Evolutionary conservation across 2,888 invertebrate genomes (phyloP).

Genomic region (Macrophya alboannulata): DNA sequence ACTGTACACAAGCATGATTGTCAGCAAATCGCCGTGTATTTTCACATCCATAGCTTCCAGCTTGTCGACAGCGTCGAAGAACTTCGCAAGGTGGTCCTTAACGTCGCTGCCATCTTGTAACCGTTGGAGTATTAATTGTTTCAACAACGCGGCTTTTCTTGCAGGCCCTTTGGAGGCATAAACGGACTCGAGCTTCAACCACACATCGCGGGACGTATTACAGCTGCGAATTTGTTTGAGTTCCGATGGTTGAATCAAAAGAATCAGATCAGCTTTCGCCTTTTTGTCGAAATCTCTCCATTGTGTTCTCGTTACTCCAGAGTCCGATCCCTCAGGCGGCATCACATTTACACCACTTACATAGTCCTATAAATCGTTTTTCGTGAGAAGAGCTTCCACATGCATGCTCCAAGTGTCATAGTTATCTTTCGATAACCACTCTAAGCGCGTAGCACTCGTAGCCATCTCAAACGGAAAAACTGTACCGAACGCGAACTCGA

Average conservation of each 20-base stretch:
- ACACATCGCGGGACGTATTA: slow-evolving; percentile 48
- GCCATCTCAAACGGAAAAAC: too few species aligned
- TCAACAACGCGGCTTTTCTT: slow-evolving; percentile 55
- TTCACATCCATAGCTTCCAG: slow-evolving; percentile 51
- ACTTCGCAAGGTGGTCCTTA: slow-evolving; percentile 52
- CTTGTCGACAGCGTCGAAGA: too few species aligned
- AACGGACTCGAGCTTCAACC: slow-evolving; percentile 47
- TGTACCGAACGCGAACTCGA: too few species aligned
- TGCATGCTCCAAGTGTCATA: too few species aligned
- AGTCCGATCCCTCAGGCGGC: slow-evolving; percentile 5
- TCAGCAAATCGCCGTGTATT: slow-evolving; percentile 39
- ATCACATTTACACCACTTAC: not conserved
- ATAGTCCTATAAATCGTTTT: too few species aligned
- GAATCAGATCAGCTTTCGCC: slow-evolving; percentile 28
- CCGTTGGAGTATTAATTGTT: slow-evolving; percentile 53
- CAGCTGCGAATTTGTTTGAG: slow-evolving; percentile 10
- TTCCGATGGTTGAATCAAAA: slow-evolving; percentile 15
- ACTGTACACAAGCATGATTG: slow-evolving; percentile 37
- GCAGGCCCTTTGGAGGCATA: slow-evolving; percentile 55
- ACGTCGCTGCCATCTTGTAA: slow-evolving; percentile 46
- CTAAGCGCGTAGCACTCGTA: too few species aligned
- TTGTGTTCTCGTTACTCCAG: not conserved
- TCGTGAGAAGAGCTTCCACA: too few species aligned
- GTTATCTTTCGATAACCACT: too few species aligned
- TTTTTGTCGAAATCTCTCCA: slow-evolving; percentile 3